phyloP scores from a whole-genome alignment of 2,888 invertebrate genomes.

The Lagria hirta region DNA sequence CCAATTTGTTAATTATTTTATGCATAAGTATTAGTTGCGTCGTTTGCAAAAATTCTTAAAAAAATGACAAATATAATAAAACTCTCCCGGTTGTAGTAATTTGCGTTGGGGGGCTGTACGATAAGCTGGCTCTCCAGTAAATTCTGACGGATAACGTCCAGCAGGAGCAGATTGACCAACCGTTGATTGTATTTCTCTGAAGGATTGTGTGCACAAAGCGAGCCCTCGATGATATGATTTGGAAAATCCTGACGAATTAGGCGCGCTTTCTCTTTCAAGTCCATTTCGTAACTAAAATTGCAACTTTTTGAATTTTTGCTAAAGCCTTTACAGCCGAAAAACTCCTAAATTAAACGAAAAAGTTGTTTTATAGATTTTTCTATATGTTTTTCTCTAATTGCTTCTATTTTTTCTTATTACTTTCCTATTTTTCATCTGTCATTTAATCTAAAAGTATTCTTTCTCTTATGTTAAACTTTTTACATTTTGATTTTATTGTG shows the following conservation, averaged over 20 bases:
- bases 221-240: conserved; percentile 44
- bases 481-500: too few species aligned
- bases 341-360: conserved; percentile 24
- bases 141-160: conserved; percentile 33
- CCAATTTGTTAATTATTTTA: too few species aligned
- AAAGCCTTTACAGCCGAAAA: conserved; percentile 17
- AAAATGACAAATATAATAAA: too few species aligned
- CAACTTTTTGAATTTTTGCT: conserved; percentile 22
- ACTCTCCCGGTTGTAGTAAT: conserved; percentile 37
- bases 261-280: conserved; percentile 14
- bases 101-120: conserved; percentile 33
- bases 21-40: too few species aligned
- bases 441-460: too few species aligned
- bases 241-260: conserved; percentile 38
- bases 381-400: too few species aligned
- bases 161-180: conserved; percentile 33
- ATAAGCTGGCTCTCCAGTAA: conserved; percentile 24
- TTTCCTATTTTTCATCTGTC: too few species aligned
- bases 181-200: conserved; percentile 32
- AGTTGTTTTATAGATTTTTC: too few species aligned
- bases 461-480: too few species aligned
- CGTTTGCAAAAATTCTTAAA: too few species aligned
- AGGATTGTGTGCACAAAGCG: conserved; percentile 34
- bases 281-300: conserved; percentile 15
- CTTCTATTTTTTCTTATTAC: too few species aligned